A percentile compares a stretch with the other conserved stretches of the same genome.
Evolutionary conservation across 2,113 vertebrate genomes (phyloP).

Genomic region (Chitala chitala): DNA sequence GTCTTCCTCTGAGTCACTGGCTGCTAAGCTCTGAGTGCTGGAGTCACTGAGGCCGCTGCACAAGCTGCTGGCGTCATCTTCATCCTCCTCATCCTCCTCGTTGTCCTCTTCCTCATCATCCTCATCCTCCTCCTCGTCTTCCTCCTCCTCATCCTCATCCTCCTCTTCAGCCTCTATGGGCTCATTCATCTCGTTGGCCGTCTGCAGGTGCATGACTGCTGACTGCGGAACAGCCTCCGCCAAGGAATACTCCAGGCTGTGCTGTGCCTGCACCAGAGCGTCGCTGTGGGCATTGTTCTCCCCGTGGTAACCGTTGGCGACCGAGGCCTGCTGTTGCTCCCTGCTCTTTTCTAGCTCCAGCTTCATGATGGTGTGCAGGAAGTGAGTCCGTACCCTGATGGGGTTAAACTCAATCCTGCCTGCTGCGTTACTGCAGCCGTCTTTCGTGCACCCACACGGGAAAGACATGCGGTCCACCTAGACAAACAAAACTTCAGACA

Average conservation of each 20-base stretch:
- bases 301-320: conserved; percentile 76
- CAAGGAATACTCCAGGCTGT: conserved; percentile 72
- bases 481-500: conserved; percentile 27
- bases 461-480: conserved; percentile 97
- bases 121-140: conserved; percentile 45
- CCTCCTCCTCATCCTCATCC: conserved; percentile 60
- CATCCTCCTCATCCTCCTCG: conserved; percentile 58
- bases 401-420: conserved; percentile 94
- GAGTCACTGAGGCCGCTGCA: conserved; percentile 89
- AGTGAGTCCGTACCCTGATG: conserved; percentile 89
- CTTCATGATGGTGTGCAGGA: conserved; percentile 97
- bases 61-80: conserved; percentile 84
- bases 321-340: conserved; percentile 74
- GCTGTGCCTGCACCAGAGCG: conserved; percentile 65
- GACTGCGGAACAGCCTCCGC: conserved; percentile 66
- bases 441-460: conserved; percentile 89
- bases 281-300: conserved; percentile 66
- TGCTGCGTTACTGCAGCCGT: conserved; percentile 84
- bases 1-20: conserved; percentile 78
- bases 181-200: conserved; percentile 67
- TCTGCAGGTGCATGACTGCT: conserved; percentile 77
- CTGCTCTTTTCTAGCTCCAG: conserved; percentile 86
- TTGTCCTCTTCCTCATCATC: conserved; percentile 58
- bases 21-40: conserved; percentile 86
- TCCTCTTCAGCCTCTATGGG: too few relatives aligned